Percentiles rank a stretch among this genome's conserved stretches.
Conservation (phyloP, 2,113 vertebrate species). For the Sphyrna mokarran region DNA sequence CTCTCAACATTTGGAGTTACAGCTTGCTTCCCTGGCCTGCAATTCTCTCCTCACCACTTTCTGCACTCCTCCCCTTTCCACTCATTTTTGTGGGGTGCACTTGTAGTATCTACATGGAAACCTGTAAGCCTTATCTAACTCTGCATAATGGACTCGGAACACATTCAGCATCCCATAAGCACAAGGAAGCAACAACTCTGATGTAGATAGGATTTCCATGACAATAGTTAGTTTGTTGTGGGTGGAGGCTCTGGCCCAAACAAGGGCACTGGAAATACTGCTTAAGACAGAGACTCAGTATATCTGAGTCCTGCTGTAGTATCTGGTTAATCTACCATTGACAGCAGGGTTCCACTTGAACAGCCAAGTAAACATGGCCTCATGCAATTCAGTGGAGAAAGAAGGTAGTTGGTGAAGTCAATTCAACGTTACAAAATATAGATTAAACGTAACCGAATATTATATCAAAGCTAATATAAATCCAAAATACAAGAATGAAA, state of each 20-base stretch:
- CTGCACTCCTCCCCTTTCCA: background rate
- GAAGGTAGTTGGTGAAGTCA: background rate
- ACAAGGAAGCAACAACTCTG: background rate
- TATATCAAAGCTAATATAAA: background rate
- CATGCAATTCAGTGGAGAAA: background rate
- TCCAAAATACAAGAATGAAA: background rate
- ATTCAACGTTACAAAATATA: background rate
- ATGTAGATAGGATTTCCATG: too few species aligned
- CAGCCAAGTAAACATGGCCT: background rate
- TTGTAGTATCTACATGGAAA: background rate
- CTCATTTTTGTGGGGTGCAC: background rate
- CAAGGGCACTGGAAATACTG: background rate
- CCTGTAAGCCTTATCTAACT: background rate
- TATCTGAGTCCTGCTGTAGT: background rate
- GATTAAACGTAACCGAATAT: background rate
- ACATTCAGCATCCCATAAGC: background rate
- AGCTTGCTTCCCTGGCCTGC: background rate
- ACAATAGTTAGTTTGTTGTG: too few species aligned
- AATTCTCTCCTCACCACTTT: background rate
- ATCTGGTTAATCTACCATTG: background rate
- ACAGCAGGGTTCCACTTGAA: background rate
- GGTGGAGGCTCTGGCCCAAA: background rate
- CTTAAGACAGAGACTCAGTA: background rate
- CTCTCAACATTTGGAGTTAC: background rate
- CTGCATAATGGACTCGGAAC: background rate